A percentile compares a stretch with the other conserved stretches of the same genome.
Conservation (phyloP, 2,888 invertebrate species). For the Pyralis farinalis region DNA sequence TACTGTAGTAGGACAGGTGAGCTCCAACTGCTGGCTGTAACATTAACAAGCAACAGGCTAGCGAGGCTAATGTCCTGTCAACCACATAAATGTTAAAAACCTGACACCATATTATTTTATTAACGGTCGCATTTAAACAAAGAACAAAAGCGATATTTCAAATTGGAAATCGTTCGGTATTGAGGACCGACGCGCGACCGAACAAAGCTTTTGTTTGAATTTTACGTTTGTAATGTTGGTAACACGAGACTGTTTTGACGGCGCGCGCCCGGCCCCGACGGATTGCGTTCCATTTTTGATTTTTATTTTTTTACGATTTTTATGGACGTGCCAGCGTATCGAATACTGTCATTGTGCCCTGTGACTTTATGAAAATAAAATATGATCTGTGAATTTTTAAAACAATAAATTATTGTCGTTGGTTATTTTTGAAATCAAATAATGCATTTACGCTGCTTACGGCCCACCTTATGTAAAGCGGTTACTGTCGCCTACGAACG, state of each 20-base stretch:
- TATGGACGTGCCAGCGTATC: constrained; percentile 17
- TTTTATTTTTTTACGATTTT: constrained; percentile 18
- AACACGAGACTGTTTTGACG: constrained; percentile 38
- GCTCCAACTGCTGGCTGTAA: too few relatives aligned
- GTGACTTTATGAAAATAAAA: too few relatives aligned
- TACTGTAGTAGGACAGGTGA: too few relatives aligned
- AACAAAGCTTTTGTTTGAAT: constrained; percentile 30
- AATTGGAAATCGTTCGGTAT: constrained; percentile 24
- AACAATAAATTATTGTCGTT: too few relatives aligned
- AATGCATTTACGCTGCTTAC: too few relatives aligned
- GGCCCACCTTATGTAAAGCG: too few relatives aligned
- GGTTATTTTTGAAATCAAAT: too few relatives aligned
- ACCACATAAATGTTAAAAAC: constrained; percentile 13
- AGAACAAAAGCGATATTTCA: constrained; percentile 40
- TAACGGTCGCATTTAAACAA: constrained; percentile 35
- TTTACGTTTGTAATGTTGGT: constrained; percentile 21
- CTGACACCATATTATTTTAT: constrained; percentile 23
- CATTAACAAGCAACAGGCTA: too few relatives aligned
- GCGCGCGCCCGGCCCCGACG: constrained; percentile 15
- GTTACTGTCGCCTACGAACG: too few relatives aligned
- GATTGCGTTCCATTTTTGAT: constrained; percentile 30
- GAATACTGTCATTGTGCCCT: constrained; percentile 11
- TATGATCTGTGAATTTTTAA: too few relatives aligned
- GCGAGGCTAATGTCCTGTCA: neutral
- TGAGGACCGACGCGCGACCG: constrained; percentile 4